Conservation (phyloP, 1,140 invertebrate species). For the Chironomus striatipennis region DNA sequence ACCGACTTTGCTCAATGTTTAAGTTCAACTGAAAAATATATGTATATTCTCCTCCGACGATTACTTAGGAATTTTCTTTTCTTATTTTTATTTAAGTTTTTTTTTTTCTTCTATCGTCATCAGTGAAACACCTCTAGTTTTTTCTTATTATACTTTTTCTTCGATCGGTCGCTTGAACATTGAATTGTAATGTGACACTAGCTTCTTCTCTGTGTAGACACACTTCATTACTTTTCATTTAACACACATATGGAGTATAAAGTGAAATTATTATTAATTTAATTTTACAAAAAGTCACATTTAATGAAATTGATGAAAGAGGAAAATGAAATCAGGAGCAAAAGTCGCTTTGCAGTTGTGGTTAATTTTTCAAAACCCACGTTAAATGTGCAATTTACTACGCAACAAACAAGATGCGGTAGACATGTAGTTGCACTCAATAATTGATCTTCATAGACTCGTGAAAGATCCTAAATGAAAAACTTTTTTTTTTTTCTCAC, state of each 20-base stretch:
- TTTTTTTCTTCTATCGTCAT: not conserved
- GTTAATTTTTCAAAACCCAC: too few species aligned
- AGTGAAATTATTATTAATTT: not conserved
- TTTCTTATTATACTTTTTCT: not conserved
- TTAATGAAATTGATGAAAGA: not conserved
- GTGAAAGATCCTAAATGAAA: too few species aligned
- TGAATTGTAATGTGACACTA: not conserved
- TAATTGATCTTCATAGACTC: too few species aligned
- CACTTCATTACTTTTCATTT: not conserved
- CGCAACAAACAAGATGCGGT: too few species aligned
- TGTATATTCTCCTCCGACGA: not conserved
- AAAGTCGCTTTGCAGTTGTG: not conserved
- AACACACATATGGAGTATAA: not conserved
- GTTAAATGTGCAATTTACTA: too few species aligned
- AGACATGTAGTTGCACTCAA: too few species aligned
- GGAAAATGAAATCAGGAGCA: not conserved
- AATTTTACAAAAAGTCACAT: not conserved
- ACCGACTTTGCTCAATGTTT: slow-evolving; percentile 1
- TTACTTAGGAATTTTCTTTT: not conserved
- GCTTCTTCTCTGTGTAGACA: not conserved
- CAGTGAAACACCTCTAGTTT: slow-evolving; percentile 12
- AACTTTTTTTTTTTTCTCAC: too few species aligned
- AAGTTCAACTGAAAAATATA: not conserved
- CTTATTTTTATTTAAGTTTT: not conserved
- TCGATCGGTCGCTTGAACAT: not conserved